Conservation (phyloP, 2,113 vertebrate species). For the Amphiprion ocellaris region DNA sequence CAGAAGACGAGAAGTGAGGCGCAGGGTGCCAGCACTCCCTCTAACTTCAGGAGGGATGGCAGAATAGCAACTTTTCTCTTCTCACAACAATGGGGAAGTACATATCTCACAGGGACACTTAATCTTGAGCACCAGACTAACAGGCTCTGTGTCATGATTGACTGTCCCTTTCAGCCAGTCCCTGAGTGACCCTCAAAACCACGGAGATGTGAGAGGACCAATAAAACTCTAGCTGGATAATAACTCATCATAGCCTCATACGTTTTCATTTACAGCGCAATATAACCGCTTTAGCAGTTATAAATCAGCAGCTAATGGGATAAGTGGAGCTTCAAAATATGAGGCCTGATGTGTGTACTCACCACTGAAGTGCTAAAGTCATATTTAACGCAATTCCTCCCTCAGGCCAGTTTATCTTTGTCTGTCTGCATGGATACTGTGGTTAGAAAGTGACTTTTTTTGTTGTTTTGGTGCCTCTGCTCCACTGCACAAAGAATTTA, state of each 20-base stretch:
- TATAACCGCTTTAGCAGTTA: conserved; percentile 51
- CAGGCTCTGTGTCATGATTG: conserved; percentile 55
- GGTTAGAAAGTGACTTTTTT: not conserved
- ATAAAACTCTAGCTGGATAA: conserved; percentile 64
- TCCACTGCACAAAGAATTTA: not conserved
- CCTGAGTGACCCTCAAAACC: conserved; percentile 61
- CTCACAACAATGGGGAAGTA: conserved; percentile 35
- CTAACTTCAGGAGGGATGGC: conserved; percentile 46
- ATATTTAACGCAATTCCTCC: conserved; percentile 32
- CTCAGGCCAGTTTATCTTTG: conserved; percentile 13
- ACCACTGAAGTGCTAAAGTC: conserved; percentile 47
- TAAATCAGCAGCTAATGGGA: conserved; percentile 73
- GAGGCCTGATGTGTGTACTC: conserved; percentile 56
- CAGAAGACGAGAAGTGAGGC: conserved; percentile 35
- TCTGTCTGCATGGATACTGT: not conserved
- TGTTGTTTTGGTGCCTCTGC: not conserved
- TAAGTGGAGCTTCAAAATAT: conserved; percentile 48
- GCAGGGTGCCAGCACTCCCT: conserved; percentile 17
- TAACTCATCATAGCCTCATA: conserved; percentile 72
- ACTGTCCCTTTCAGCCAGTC: conserved; percentile 55
- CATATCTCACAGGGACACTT: conserved; percentile 54
- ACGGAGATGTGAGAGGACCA: conserved; percentile 39
- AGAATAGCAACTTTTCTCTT: conserved; percentile 41
- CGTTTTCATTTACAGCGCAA: conserved; percentile 71
- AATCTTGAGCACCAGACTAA: conserved; percentile 49